Evolutionary conservation across 2,113 vertebrate genomes (phyloP).

Genomic region (Nymphicus hollandicus): DNA sequence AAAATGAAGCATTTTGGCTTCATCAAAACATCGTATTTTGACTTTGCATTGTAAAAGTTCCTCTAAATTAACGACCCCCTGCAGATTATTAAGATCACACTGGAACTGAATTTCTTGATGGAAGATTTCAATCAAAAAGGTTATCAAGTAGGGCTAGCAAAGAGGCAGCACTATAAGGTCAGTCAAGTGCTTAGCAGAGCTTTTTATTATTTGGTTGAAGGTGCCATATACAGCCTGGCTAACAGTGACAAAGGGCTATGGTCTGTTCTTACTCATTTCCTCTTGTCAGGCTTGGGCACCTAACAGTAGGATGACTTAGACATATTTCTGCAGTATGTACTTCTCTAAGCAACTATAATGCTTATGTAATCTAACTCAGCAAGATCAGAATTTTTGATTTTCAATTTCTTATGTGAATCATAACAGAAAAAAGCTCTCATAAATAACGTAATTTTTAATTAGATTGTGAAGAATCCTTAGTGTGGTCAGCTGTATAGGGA

Average conservation of each 20-base stretch:
- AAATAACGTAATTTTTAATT: not conserved
- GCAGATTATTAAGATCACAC: not conserved
- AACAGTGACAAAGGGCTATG: not conserved
- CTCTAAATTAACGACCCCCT: not conserved
- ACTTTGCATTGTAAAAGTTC: not conserved
- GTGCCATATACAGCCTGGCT: not conserved
- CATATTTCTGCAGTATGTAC: not conserved
- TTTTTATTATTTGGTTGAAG: not conserved
- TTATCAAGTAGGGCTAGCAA: not conserved
- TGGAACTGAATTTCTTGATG: not conserved
- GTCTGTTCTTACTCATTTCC: not conserved
- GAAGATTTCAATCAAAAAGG: constrained; percentile 27
- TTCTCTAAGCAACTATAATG: not conserved
- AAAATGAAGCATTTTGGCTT: constrained; percentile 8
- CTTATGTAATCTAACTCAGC: not conserved
- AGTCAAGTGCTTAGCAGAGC: not conserved
- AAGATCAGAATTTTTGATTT: not conserved
- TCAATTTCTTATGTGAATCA: not conserved
- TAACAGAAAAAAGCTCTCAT: not conserved
- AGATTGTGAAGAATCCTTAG: not conserved
- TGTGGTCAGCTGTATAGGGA: not conserved
- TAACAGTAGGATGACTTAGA: not conserved
- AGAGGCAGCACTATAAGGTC: not conserved
- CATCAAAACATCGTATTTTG: not conserved
- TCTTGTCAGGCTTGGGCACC: not conserved